These are phyloP conservation scores for Picathartes gymnocephalus DNA, from an alignment of 2,113 vertebrate species.

Conservation along the genomic window DNA sequence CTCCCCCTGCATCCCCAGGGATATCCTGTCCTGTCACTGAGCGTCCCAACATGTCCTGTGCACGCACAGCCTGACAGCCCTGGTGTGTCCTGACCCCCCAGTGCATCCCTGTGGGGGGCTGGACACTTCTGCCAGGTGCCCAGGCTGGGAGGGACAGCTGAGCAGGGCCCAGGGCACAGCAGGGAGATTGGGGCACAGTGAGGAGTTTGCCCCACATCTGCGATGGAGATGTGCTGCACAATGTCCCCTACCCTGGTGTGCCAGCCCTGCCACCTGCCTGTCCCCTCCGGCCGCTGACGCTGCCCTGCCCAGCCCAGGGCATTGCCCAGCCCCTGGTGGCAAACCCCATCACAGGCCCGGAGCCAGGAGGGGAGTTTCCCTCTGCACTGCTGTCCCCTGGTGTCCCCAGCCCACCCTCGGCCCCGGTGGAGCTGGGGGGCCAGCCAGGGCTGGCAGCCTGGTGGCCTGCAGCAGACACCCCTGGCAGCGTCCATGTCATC, in stretches of 20 bases:
- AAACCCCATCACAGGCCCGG: neutral
- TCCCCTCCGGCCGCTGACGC: fast-evolving
- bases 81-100: neutral
- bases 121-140: neutral
- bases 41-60: neutral
- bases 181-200: neutral
- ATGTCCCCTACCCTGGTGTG: fast-evolving
- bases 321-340: neutral
- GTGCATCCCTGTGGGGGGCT: neutral
- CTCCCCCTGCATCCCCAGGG: neutral
- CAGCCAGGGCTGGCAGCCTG: neutral
- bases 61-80: fast-evolving
- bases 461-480: neutral
- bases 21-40: neutral
- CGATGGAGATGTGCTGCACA: neutral
- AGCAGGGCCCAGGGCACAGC: neutral
- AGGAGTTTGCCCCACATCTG: neutral
- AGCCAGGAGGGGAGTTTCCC: neutral
- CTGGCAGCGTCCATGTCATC: neutral
- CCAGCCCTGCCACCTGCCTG: neutral
- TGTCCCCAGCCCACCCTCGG: fast-evolving
- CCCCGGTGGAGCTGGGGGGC: neutral
- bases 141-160: neutral
- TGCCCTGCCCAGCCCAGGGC: neutral
- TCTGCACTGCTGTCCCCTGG: neutral